These are phyloP conservation scores for Oikopleura albicans DNA, from an alignment of 23 tunicate species.

Conservation along the genomic window DNA sequence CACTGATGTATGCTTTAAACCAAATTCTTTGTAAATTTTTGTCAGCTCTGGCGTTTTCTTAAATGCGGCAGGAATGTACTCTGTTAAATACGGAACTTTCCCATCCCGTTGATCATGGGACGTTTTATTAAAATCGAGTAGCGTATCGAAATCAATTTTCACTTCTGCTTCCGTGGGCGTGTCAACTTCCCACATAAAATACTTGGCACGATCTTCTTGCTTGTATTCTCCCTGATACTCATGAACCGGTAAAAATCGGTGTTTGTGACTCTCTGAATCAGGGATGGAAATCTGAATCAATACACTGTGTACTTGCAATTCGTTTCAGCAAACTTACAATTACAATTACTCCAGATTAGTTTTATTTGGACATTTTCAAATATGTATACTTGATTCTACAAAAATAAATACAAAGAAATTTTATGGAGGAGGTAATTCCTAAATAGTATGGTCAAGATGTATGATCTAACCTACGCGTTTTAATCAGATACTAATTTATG, in stretches of 20 bases:
- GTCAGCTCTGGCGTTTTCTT: neutral
- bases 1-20: neutral
- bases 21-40: neutral
- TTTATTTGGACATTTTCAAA: no score
- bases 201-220: slow-evolving; percentile 1
- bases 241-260: neutral
- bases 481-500: no score
- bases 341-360: no score
- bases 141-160: neutral
- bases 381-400: no score
- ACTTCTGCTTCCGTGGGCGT: neutral
- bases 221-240: neutral
- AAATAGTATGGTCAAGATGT: no score
- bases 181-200: neutral
- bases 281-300: no score
- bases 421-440: no score
- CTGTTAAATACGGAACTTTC: neutral
- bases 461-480: no score
- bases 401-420: no score
- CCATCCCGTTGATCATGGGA: neutral
- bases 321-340: no score
- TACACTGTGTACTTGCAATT: no score
- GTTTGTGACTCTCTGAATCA: neutral
- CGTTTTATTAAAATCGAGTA: neutral
- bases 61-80: neutral